These are phyloP conservation scores for Sebastes alutus DNA, from an alignment of 2,797 vertebrate species.

Conservation along the genomic window DNA sequence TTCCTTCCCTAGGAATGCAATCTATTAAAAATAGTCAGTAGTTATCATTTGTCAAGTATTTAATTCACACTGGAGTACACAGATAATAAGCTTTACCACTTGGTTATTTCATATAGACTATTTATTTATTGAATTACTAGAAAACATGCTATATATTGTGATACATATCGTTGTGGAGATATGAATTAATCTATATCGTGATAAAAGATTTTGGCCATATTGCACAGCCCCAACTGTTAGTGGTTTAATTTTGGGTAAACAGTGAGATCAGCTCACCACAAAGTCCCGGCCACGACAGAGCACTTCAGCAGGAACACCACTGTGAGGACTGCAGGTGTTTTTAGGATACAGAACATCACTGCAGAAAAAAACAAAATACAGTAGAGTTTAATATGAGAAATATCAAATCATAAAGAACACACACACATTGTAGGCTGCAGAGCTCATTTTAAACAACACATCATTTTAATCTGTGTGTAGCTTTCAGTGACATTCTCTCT, in stretches of 20 bases:
- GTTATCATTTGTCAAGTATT: too few relatives aligned
- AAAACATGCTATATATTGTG: not conserved
- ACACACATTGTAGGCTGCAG: not conserved
- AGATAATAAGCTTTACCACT: too few relatives aligned
- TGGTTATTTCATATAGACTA: not conserved
- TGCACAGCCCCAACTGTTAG: not conserved
- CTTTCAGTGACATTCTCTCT: not conserved
- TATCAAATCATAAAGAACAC: not conserved
- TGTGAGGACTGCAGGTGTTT: slow-evolving; percentile 95
- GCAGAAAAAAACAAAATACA: slow-evolving; percentile 33
- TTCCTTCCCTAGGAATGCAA: too few relatives aligned
- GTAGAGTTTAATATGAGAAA: not conserved
- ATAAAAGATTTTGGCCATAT: not conserved
- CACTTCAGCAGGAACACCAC: slow-evolving; percentile 94
- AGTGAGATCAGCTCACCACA: slow-evolving; percentile 84
- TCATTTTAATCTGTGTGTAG: too few relatives aligned
- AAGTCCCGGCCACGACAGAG: slow-evolving; percentile 97
- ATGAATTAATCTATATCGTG: too few relatives aligned
- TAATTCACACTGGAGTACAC: too few relatives aligned
- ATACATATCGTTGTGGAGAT: not conserved
- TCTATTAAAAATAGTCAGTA: too few relatives aligned
- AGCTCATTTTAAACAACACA: not conserved
- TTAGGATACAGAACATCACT: slow-evolving; percentile 98
- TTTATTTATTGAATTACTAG: not conserved
- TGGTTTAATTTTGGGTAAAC: not conserved